Evolutionary conservation across 2,888 invertebrate species (phyloP), one percentile per base, ranked within the genome.

Genomic region (Apamea sordens): DNA sequence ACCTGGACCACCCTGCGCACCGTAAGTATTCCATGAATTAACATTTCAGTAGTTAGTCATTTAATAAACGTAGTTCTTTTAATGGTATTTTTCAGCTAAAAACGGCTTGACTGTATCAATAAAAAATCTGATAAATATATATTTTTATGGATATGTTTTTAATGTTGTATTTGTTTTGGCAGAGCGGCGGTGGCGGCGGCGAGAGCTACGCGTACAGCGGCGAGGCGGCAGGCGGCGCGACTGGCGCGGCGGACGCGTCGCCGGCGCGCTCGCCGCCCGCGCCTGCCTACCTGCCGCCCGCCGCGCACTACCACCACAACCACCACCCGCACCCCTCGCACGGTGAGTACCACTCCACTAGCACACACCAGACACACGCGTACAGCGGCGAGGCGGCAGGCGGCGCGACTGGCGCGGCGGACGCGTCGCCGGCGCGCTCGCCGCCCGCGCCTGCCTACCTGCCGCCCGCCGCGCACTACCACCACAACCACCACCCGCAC

Each of bases 231-330:
- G 97, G 97, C 89, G 87, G 90, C 89, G 83, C 90, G 98, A 89
- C 97, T 97, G 87, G 90, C 89, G 83, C 90, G 98, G 90, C 97
- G 97, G 98, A 86, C 74, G 89, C 89, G 86, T 93, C 93, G 77
- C 85, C 87, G 24, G 97, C 98, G 79, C 97, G 98, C 91, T 98
- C 98, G 36, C 98, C 98, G 91, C 98, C 98, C 76, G 95, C 95
- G 88, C 95, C 95, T 85, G 92, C 95, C 86, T 95, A 95, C 91
- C 93, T 95, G 89, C 95, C 96, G 89, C 96, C 94, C 86, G 95
- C 94, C 88, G 95, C 95, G 89, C 96, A 96, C 92, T 95, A 95
- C 94, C 96, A 94, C 93, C 96, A 92, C 88, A 91, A 91, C 92
- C 94, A 94, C 90, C 95, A 94, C 87, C 91, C 94, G 88, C 95